Conservation (phyloP, 37 sponge, comb jelly and placozoan species). For the Chondrosia reniformis region DNA sequence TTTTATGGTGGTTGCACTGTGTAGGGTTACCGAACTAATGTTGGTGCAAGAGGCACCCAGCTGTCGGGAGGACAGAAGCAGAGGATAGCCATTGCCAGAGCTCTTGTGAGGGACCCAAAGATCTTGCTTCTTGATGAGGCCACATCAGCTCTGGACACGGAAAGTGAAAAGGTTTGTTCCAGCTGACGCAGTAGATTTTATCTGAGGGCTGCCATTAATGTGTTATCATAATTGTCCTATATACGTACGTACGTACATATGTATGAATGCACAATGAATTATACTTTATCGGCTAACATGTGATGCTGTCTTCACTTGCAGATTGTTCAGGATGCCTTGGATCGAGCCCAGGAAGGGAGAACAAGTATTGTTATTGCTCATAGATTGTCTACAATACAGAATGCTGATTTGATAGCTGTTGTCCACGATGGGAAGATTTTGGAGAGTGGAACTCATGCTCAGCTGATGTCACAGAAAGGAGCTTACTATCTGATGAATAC, state of each 20-base stretch:
- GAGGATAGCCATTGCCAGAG: constrained; percentile 86
- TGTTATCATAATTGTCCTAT: too few relatives aligned
- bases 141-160: constrained; percentile 91
- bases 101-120: constrained; percentile 83
- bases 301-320: too few relatives aligned
- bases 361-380: constrained; percentile 93
- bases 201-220: too few relatives aligned
- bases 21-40: constrained; percentile 73
- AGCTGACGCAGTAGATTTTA: too few relatives aligned
- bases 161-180: constrained; percentile 92
- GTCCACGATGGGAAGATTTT: constrained; percentile 79
- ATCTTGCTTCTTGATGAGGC: constrained; percentile 89
- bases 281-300: too few relatives aligned
- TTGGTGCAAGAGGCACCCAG: constrained; percentile 79
- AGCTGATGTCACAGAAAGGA: constrained; percentile 67
- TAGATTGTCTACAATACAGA: constrained; percentile 87
- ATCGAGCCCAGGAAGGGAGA: constrained; percentile 83
- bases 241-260: background rate
- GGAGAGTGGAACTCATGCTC: constrained; percentile 74
- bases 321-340: constrained; percentile 94
- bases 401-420: constrained; percentile 82
- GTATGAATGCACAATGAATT: background rate
- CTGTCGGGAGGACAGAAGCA: constrained; percentile 91
- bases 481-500: constrained; percentile 80
- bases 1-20: too few relatives aligned